Evolutionary conservation across 2,113 vertebrate genomes (phyloP).

Genomic region (Cisticola juncidis): DNA sequence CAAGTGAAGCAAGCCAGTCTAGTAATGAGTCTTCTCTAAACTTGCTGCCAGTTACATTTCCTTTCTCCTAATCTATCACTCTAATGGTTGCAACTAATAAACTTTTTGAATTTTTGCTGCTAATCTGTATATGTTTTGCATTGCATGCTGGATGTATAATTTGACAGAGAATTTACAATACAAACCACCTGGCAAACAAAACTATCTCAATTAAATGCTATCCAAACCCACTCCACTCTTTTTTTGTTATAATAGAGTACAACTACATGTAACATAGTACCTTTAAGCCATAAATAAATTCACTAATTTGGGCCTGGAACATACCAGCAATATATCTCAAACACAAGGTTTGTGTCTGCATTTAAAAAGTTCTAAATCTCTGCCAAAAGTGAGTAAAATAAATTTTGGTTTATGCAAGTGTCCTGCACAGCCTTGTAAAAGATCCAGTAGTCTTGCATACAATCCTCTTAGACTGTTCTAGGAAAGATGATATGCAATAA

Average conservation of each 20-base stretch:
- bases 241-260: neutral
- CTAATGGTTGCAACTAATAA: constrained; percentile 59
- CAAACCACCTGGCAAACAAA: constrained; percentile 60
- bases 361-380: neutral
- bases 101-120: constrained; percentile 42
- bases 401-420: neutral
- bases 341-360: neutral
- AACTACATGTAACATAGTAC: neutral
- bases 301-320: neutral
- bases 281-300: neutral
- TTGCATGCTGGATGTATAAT: constrained; percentile 51
- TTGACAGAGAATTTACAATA: constrained; percentile 62
- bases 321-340: neutral
- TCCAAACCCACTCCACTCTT: neutral
- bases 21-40: constrained; percentile 60
- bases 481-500: neutral
- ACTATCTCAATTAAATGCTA: neutral
- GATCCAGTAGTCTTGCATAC: neutral
- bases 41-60: constrained; percentile 61
- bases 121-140: constrained; percentile 56
- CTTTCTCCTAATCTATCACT: constrained; percentile 65
- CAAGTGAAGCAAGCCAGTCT: constrained; percentile 21
- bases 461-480: neutral
- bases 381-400: neutral
- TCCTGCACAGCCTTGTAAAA: neutral